Percentiles rank a stretch among this genome's conserved stretches.
Evolutionary conservation across 2,113 vertebrate species (phyloP).

Genomic region (Hippocampus abdominalis): DNA sequence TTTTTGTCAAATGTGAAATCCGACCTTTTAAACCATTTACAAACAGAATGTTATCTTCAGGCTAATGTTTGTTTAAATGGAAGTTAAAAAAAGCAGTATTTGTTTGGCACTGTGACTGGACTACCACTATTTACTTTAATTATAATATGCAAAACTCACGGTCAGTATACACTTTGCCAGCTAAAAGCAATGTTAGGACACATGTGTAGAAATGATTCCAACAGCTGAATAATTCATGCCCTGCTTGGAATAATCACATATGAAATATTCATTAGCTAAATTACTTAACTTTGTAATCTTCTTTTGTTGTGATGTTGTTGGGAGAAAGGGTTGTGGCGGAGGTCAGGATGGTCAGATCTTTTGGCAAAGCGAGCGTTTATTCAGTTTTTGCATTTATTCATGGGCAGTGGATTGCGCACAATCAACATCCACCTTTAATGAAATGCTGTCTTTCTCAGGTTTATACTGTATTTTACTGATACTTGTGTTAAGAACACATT

Average conservation of each 20-base stretch:
- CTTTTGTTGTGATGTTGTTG: conserved; percentile 55
- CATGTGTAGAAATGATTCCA: conserved; percentile 43
- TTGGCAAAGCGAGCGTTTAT: conserved; percentile 26
- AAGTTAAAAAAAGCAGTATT: neutral
- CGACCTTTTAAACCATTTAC: neutral
- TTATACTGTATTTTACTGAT: conserved; percentile 5
- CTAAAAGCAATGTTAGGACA: conserved; percentile 45
- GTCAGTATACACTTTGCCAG: conserved; percentile 27
- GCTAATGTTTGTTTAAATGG: neutral
- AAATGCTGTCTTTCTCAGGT: conserved; percentile 24
- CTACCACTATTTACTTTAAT: conserved; percentile 35
- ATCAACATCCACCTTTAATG: neutral
- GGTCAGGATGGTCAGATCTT: conserved; percentile 35
- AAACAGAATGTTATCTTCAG: neutral
- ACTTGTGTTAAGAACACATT: neutral
- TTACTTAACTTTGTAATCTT: conserved; percentile 55
- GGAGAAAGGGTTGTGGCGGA: conserved; percentile 40
- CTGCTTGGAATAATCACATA: conserved; percentile 61
- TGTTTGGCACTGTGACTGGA: neutral
- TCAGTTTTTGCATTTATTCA: conserved; percentile 28
- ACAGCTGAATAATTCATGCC: conserved; percentile 64
- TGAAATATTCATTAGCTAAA: conserved; percentile 68
- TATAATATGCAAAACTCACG: conserved; percentile 38
- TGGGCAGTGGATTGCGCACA: conserved; percentile 27
- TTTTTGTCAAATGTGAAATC: neutral